Conservation (phyloP, 2,113 vertebrate species). For the Oriolus oriolus region DNA sequence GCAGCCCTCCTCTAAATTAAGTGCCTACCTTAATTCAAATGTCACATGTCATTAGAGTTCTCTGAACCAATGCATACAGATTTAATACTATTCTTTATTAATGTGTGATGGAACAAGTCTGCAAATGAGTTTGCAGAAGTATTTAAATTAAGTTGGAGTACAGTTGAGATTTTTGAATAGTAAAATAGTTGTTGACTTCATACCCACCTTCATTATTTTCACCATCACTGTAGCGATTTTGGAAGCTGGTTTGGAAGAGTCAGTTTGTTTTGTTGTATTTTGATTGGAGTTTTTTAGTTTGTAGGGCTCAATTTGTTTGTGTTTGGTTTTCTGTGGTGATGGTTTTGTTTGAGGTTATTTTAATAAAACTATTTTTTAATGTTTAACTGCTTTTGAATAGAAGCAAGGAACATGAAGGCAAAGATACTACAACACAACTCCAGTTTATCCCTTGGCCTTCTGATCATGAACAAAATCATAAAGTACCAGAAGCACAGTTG, state of each 20-base stretch:
- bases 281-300: not conserved
- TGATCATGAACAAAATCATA: not conserved
- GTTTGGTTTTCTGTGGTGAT: not conserved
- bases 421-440: not conserved
- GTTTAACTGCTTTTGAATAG: not conserved
- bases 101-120: not conserved
- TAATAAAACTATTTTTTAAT: not conserved
- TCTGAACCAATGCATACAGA: not conserved
- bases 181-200: not conserved
- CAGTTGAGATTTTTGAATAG: not conserved
- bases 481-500: not conserved
- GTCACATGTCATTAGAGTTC: not conserved
- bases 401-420: not conserved
- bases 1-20: not conserved
- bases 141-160: not conserved
- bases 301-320: not conserved
- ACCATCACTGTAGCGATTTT: not conserved
- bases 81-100: not conserved
- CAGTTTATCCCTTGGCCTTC: not conserved
- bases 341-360: not conserved
- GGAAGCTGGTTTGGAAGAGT: not conserved
- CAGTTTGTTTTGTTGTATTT: not conserved
- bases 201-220: not conserved
- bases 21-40: not conserved
- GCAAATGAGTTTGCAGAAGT: not conserved